Evolutionary conservation across 2,888 invertebrate species (phyloP), one percentile per base, ranked within the genome.

Genomic region (Leucania comma): DNA sequence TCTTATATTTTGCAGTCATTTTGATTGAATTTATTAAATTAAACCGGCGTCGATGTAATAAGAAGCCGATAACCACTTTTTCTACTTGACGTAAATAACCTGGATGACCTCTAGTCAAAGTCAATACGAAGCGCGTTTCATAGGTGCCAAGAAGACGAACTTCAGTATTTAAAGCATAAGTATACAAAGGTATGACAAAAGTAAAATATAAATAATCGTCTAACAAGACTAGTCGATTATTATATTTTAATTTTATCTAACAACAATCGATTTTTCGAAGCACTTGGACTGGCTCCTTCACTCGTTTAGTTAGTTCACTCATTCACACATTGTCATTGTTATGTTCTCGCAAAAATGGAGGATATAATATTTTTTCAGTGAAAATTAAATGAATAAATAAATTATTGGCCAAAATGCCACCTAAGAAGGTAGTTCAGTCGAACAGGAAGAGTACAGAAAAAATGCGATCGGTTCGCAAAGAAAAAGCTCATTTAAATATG

Each of bases 1-100:
- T 97, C 85, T 96, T 96, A 87, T 97, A 96, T 92, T 95, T 95
- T 70, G 87, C 96, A 81, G 93, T 75, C 96, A 96, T 96, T 87
- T 85, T 92, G 50, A 12, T 60, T 54, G 53, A 62, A 24, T 75
- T 62, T n/a, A 64, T 50, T 64, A 62, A 57, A 63, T 51, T 67
- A 68, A 63, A 75, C 88, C 89, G 89, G 88, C 71, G 22, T 78
- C 72, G 29, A 80, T 83, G 74, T 74, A 35, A 51, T 29, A 56
- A 29, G n/a, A 53, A 69, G 60, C 72, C 61, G 78, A 81, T 48
- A 9, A 20, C n/a, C 66, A 78, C 75, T 73, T 64, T 78, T 68
- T 68, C 32, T 46, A 66, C 59, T 89, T 92, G 93, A 93, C 91
- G 85, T 87, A 79, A 84, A 79, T 91, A 91, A 93, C 95, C 94